These are phyloP conservation scores for Thamnaconus septentrionalis DNA, from an alignment of 2,113 vertebrate genomes.

Conservation along the genomic window DNA sequence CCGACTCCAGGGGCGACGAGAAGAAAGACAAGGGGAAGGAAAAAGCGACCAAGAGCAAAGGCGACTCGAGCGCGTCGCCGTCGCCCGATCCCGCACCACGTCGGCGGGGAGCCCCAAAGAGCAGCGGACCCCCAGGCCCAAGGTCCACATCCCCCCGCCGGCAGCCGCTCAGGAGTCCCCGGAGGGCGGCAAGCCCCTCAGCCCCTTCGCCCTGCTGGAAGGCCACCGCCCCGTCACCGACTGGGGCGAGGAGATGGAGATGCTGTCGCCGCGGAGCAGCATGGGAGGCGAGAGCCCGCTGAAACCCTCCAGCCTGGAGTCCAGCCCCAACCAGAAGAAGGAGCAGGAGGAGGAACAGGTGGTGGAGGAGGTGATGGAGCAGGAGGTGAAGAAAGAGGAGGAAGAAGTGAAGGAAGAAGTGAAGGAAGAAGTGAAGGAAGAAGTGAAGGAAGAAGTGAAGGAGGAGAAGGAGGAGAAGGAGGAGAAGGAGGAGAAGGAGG, in stretches of 20 bases:
- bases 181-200: conserved; percentile 71
- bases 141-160: conserved; percentile 66
- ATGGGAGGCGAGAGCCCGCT: conserved; percentile 71
- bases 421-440: conserved; percentile 37
- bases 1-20: conserved; percentile 34
- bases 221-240: conserved; percentile 80
- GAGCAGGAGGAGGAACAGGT: conserved; percentile 2
- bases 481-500: conserved; percentile 1
- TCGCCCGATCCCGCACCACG: not conserved
- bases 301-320: conserved; percentile 41
- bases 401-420: conserved; percentile 29
- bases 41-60: conserved; percentile 39
- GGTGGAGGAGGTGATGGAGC: not conserved
- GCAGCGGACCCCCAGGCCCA: conserved; percentile 63
- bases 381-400: not conserved
- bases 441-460: conserved; percentile 10
- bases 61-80: conserved; percentile 5
- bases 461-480: conserved; percentile 41
- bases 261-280: conserved; percentile 77
- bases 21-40: conserved; percentile 55
- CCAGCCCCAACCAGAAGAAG: conserved; percentile 62
- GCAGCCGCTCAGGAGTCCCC: conserved; percentile 40
- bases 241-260: conserved; percentile 94
- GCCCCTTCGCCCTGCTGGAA: conserved; percentile 77
- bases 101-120: conserved; percentile 67